Conservation (phyloP, 2,113 vertebrate species). For the Carlito syrichta region DNA sequence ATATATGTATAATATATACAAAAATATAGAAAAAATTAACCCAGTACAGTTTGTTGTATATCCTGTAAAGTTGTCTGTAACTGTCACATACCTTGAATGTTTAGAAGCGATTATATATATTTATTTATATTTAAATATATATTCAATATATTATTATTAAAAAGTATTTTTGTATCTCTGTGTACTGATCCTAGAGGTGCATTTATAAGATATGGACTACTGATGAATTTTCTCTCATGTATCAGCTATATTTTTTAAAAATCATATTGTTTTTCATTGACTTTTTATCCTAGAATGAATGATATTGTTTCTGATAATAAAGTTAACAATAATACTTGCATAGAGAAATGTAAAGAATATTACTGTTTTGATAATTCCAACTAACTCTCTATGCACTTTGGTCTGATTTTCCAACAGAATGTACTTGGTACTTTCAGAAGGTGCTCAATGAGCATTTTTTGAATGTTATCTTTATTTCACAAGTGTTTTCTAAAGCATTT, state of each 20-base stretch:
- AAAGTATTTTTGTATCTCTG: not conserved
- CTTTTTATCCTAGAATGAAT: not conserved
- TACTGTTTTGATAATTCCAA: not conserved
- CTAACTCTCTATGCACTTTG: not conserved
- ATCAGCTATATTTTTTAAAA: not conserved
- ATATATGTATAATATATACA: not conserved
- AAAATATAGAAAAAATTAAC: not conserved
- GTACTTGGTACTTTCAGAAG: not conserved
- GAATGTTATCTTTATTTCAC: not conserved
- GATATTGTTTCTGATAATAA: not conserved
- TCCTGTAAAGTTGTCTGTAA: not conserved
- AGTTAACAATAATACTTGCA: not conserved
- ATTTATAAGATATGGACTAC: not conserved
- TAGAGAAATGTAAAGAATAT: not conserved
- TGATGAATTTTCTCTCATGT: not conserved
- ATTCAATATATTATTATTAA: no score
- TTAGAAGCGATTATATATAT: not conserved
- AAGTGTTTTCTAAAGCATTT: not conserved
- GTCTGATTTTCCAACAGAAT: not conserved
- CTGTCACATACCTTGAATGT: not conserved
- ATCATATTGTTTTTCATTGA: not conserved
- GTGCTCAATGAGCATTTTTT: not conserved
- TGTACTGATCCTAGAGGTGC: not conserved
- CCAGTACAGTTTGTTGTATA: not conserved
- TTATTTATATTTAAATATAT: no score